Percentiles rank a stretch among this genome's conserved stretches.
Conservation (phyloP, 2,888 invertebrate species). For the Gastrophysa polygoni region DNA sequence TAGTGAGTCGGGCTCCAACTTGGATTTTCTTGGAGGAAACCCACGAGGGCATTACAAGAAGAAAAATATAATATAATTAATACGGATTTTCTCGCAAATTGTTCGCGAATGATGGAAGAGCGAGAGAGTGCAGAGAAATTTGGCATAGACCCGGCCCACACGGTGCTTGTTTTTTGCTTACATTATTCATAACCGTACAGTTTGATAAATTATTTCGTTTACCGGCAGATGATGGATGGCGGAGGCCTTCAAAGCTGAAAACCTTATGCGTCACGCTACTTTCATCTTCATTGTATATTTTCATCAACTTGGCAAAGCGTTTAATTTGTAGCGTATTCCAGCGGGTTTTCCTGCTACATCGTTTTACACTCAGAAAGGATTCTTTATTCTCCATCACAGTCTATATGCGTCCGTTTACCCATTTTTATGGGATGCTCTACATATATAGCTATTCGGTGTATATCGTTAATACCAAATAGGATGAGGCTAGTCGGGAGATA, state of each 20-base stretch:
- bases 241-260: slow-evolving; percentile 36
- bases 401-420: slow-evolving; percentile 13
- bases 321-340: slow-evolving; percentile 37
- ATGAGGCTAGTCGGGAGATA: neutral
- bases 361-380: slow-evolving; percentile 35
- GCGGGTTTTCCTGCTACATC: slow-evolving; percentile 33
- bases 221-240: slow-evolving; percentile 40
- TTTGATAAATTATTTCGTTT: slow-evolving; percentile 43
- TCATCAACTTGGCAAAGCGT: slow-evolving; percentile 38
- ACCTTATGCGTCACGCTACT: slow-evolving; percentile 41
- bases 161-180: slow-evolving; percentile 29
- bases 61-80: neutral
- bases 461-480: neutral
- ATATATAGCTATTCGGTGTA: neutral
- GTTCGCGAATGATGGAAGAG: neutral
- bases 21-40: too few relatives aligned
- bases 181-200: slow-evolving; percentile 37
- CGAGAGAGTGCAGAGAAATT: neutral
- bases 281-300: slow-evolving; percentile 41
- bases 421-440: slow-evolving; percentile 2
- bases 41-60: neutral
- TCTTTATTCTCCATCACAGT: slow-evolving; percentile 30
- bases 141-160: neutral
- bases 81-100: neutral
- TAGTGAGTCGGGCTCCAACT: too few relatives aligned